Evolutionary conservation across 2,888 invertebrate species (phyloP).

Genomic region (Eilema sororculum): DNA sequence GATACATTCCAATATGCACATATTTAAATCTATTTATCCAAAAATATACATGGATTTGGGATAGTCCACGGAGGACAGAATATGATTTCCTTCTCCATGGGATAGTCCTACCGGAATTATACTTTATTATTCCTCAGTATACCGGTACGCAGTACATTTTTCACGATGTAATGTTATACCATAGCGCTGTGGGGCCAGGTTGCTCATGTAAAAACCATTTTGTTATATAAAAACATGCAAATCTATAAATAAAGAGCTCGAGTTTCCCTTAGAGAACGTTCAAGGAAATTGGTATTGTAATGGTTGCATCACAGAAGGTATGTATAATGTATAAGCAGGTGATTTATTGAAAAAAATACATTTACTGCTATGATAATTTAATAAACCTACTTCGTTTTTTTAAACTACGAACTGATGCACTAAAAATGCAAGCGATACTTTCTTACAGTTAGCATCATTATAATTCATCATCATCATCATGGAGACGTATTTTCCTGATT

Average conservation of each 20-base stretch:
- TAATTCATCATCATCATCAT: too few relatives aligned
- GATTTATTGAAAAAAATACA: neutral
- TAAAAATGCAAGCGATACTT: too few relatives aligned
- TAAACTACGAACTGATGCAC: too few relatives aligned
- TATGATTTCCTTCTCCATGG: too few relatives aligned
- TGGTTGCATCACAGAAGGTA: neutral
- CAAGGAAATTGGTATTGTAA: neutral
- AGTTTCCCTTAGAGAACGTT: neutral
- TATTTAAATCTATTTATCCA: too few relatives aligned
- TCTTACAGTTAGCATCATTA: too few relatives aligned
- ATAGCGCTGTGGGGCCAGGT: slow-evolving; percentile 4
- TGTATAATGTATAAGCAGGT: neutral
- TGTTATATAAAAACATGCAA: neutral
- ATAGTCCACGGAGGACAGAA: too few relatives aligned
- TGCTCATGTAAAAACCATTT: slow-evolving; percentile 17
- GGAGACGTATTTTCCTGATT: too few relatives aligned
- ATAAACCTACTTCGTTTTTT: too few relatives aligned
- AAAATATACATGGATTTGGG: too few relatives aligned
- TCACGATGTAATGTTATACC: slow-evolving; percentile 4
- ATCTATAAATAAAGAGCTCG: neutral
- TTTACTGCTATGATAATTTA: too few relatives aligned
- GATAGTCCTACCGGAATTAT: neutral
- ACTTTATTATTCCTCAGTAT: neutral
- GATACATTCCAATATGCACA: too few relatives aligned
- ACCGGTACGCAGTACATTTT: neutral